Evolutionary conservation across 1,140 invertebrate genomes (phyloP).

Genomic region (Hycleus phaleratus): DNA sequence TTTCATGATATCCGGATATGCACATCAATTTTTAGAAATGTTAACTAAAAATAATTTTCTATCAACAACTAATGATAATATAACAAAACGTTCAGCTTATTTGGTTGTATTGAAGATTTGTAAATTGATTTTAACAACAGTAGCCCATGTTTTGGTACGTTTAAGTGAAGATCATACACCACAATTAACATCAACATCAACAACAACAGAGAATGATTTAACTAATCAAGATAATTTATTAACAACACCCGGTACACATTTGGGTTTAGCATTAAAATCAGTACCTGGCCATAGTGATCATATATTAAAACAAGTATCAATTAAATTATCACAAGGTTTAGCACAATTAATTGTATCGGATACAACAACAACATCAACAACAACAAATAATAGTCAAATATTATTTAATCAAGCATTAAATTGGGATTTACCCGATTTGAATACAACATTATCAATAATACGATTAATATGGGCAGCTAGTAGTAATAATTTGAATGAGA

Average conservation of each 20-base stretch:
- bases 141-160: conserved; percentile 67
- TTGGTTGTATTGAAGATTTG: conserved; percentile 80
- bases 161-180: conserved; percentile 49
- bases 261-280: conserved; percentile 62
- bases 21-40: conserved; percentile 73
- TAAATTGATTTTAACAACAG: conserved; percentile 80
- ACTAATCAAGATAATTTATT: conserved; percentile 38
- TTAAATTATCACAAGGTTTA: conserved; percentile 65
- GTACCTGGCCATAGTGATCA: conserved; percentile 62
- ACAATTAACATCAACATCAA: conserved; percentile 3
- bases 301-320: conserved; percentile 59
- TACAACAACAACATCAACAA: too few relatives aligned
- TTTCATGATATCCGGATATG: conserved; percentile 80
- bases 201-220: conserved; percentile 25
- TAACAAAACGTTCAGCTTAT: conserved; percentile 77
- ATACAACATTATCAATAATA: conserved; percentile 61
- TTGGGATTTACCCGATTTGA: conserved; percentile 58
- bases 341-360: conserved; percentile 46
- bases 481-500: conserved; percentile 58
- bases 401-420: conserved; percentile 47
- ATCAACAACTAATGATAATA: conserved; percentile 61
- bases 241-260: conserved; percentile 47
- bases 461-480: conserved; percentile 73
- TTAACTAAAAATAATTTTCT: conserved; percentile 83
- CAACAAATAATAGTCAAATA: conserved; percentile 30